These are phyloP conservation scores for Lacerta agilis DNA, from an alignment of 2,797 vertebrate species.

Conservation along the genomic window DNA sequence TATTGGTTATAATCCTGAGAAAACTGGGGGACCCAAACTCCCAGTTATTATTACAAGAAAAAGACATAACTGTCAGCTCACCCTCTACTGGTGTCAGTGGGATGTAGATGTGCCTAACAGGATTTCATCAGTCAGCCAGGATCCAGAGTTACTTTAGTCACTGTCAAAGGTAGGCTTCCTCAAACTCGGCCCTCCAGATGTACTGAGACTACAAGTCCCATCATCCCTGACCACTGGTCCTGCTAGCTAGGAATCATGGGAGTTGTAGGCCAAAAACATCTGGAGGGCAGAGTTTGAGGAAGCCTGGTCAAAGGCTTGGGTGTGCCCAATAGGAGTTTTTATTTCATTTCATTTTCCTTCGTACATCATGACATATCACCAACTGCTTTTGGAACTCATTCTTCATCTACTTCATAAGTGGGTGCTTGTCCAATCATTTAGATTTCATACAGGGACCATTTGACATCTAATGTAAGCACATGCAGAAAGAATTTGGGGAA, in stretches of 20 bases:
- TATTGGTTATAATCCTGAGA: neutral
- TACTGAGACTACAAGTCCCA: too few relatives aligned
- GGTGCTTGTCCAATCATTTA: conserved; percentile 1
- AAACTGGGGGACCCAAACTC: neutral
- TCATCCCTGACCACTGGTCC: too few relatives aligned
- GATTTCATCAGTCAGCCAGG: neutral
- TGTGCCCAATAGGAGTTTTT: neutral
- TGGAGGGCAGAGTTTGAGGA: too few relatives aligned
- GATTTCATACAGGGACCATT: neutral
- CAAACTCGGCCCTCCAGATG: too few relatives aligned
- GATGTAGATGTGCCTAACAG: neutral
- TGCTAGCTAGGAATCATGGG: too few relatives aligned
- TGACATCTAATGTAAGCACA: conserved; percentile 39
- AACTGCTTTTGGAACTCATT: neutral
- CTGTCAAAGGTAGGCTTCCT: neutral
- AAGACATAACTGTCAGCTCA: neutral
- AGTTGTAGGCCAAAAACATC: too few relatives aligned
- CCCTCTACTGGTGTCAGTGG: neutral
- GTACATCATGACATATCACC: neutral
- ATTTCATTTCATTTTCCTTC: neutral
- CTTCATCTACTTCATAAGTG: neutral
- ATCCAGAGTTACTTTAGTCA: neutral
- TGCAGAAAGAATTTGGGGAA: conserved; percentile 23
- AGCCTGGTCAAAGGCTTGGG: neutral
- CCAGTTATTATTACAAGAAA: neutral